phyloP scores from a whole-genome alignment of 2,797 vertebrate genomes.

The Adrianichthys oophorus region DNA sequence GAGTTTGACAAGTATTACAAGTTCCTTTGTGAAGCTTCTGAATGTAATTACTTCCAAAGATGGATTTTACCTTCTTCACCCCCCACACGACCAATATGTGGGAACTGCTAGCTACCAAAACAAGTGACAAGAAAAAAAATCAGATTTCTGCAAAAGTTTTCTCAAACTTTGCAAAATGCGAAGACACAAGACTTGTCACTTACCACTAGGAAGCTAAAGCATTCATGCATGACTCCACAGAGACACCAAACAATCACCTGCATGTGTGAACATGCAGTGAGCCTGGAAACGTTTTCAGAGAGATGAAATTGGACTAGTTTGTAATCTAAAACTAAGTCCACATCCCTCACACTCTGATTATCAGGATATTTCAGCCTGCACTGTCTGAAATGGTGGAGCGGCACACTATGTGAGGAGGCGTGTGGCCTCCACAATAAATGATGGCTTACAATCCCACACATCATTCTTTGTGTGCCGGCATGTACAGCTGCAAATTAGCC shows the following conservation, averaged over 20 bases:
- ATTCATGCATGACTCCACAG: background rate
- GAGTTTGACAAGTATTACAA: constrained; percentile 18
- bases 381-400: constrained; percentile 27
- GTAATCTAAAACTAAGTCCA: constrained; percentile 5
- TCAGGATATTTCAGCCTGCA: constrained; percentile 34
- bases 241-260: constrained; percentile 21
- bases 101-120: background rate
- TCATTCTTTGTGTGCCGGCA: constrained; percentile 51
- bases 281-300: constrained; percentile 4
- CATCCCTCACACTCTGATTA: constrained; percentile 18
- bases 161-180: constrained; percentile 14
- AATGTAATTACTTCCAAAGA: background rate
- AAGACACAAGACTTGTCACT: too few relatives aligned
- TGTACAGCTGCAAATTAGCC: constrained; percentile 48
- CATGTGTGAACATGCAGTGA: constrained; percentile 15
- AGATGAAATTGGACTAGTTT: background rate
- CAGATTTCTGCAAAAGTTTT: constrained; percentile 22
- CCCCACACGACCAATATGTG: constrained; percentile 41
- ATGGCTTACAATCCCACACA: constrained; percentile 57
- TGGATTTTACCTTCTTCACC: constrained; percentile 11
- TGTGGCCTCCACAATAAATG: constrained; percentile 58
- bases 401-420: constrained; percentile 51
- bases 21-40: constrained; percentile 42
- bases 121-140: too few relatives aligned
- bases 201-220: too few relatives aligned